Evolutionary conservation across 2,888 invertebrate genomes (phyloP).

Genomic region (Omphaloscelis lunosa): DNA sequence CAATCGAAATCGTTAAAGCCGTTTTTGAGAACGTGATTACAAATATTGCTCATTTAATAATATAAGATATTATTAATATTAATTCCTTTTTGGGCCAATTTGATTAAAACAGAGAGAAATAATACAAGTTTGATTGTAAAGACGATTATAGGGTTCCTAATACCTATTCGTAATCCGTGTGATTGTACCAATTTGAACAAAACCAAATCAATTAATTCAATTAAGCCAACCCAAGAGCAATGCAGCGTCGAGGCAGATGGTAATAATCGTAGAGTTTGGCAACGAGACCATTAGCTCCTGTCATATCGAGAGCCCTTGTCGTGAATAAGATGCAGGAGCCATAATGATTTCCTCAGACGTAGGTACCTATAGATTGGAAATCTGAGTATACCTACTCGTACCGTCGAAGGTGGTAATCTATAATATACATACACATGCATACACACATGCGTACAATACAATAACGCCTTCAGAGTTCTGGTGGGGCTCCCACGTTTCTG

Average conservation of each 20-base stretch:
- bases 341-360: conserved; percentile 40
- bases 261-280: conserved; percentile 53
- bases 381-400: neutral
- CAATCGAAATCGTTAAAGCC: too few relatives aligned
- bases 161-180: neutral
- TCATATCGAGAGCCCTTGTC: conserved; percentile 41
- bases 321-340: conserved; percentile 42
- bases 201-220: neutral
- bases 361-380: neutral
- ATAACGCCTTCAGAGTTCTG: too few relatives aligned
- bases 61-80: too few relatives aligned
- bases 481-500: too few relatives aligned
- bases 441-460: too few relatives aligned
- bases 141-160: neutral
- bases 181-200: neutral
- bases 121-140: too few relatives aligned
- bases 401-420: neutral
- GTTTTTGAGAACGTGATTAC: too few relatives aligned
- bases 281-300: conserved; percentile 45
- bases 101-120: neutral
- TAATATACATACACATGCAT: neutral
- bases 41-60: too few relatives aligned
- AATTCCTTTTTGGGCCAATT: neutral
- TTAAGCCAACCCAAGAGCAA: conserved; percentile 5
- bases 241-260: conserved; percentile 35